Evolutionary conservation across 37 sponge, comb jelly and placozoan genomes (phyloP), one percentile per base, ranked within the genome.

Genomic region (Beroe forskalii): DNA sequence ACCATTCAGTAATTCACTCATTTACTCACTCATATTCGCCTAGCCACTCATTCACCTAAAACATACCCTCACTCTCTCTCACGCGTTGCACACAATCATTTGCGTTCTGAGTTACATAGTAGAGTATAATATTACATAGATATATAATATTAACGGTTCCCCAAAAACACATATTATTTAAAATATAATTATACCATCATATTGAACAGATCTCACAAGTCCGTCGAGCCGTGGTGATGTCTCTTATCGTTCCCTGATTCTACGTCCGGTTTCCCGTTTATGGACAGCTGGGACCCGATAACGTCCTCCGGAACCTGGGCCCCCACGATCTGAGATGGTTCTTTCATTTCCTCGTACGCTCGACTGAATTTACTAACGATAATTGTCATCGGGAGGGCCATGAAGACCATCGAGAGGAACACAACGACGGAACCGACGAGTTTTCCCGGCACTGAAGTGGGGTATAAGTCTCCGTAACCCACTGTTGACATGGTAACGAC

Each of bases 281-380:
- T 69, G 36, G 72, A 69, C 33, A 69, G 72, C 72, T 69, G 72
- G 32, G 33, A 32, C 37, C 86, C 86, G 40, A 33, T 20, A 20
- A 33, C 48, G 30, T 40, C 43, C 48, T 80, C 86, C 12, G 55
- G 55, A 32, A 43, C 30, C 0, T 8, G 48, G 28, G 38, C 86
- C 0, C 55, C 30, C 44, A 80, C 86, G 38, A 80, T 80, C 55
- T 44, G 55, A 41, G 28, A 9, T 3, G 86, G 86, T 37, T 80
- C 86, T n/a, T 80, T 80, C 86, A 80, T 80, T 37, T 80, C 86
- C 86, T 80, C 86, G 86, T 80, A 80, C 27, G 86, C 86, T 9
- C 86, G 86, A 80, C 86, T 80, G 30, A 80, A 80, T 48, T 80
- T 80, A 38, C 86, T 80, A 20, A 80, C 86, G n/a, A 80, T 80